Evolutionary conservation across 2,888 invertebrate species (phyloP).

Genomic region (Scrobipalpa costella): DNA sequence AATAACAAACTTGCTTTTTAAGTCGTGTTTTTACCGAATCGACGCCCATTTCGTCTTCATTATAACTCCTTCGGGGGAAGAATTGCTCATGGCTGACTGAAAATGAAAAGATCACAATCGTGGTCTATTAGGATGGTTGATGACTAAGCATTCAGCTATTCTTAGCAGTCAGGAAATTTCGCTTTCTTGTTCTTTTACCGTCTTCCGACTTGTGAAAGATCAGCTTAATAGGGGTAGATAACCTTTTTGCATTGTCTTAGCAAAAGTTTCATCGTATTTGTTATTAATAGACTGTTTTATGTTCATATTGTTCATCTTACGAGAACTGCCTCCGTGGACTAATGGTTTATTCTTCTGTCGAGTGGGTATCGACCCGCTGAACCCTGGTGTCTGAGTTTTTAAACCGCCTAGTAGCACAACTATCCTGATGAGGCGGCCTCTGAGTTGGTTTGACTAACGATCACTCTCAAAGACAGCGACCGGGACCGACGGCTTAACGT

Average conservation of each 20-base stretch:
- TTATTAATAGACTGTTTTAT: neutral
- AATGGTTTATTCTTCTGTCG: too few species aligned
- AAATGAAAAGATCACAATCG: conserved; percentile 78
- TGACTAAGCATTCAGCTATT: conserved; percentile 54
- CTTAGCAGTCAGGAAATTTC: conserved; percentile 36
- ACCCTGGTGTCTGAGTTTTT: too few species aligned
- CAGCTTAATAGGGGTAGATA: conserved; percentile 9
- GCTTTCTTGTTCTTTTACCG: conserved; percentile 32
- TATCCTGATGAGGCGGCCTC: too few species aligned
- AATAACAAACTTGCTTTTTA: too few species aligned
- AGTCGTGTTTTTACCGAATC: too few species aligned
- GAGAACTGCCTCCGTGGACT: too few species aligned
- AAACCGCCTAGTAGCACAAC: too few species aligned
- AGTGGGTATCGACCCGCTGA: too few species aligned
- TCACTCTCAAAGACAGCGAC: too few species aligned
- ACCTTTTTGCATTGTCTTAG: conserved; percentile 5
- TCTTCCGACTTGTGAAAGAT: conserved; percentile 12
- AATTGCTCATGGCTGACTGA: conserved; percentile 69
- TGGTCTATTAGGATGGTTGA: conserved; percentile 56
- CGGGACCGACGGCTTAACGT: too few species aligned
- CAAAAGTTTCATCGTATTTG: neutral
- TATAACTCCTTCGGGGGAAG: conserved; percentile 61
- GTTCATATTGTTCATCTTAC: neutral
- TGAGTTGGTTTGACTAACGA: too few species aligned
- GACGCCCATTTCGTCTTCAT: conserved; percentile 58